Conservation (phyloP, 2,888 invertebrate species). For the Lepeophtheirus nordmannii region DNA sequence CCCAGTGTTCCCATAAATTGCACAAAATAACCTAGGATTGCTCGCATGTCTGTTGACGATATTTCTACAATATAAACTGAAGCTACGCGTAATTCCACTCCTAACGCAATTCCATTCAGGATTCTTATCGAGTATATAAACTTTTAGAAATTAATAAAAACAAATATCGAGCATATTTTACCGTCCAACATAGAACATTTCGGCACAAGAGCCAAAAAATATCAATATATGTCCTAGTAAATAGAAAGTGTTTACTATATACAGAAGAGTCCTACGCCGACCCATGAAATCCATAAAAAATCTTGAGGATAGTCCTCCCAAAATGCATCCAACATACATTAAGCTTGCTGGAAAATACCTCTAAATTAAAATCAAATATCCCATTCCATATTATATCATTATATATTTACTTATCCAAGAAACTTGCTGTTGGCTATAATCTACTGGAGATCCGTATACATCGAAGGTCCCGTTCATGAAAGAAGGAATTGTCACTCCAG, state of each 20-base stretch:
- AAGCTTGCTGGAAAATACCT: background rate
- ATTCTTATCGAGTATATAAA: background rate
- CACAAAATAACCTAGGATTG: conserved; percentile 35
- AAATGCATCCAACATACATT: conserved; percentile 9
- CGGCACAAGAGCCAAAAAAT: background rate
- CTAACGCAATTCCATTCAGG: conserved; percentile 15
- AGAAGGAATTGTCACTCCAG: conserved; percentile 14
- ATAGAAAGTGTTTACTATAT: background rate
- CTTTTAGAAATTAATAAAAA: background rate
- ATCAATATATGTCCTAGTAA: conserved; percentile 10
- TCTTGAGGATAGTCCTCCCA: conserved; percentile 14
- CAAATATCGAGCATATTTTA: background rate
- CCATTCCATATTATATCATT: background rate
- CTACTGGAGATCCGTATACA: conserved; percentile 15
- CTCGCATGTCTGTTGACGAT: conserved; percentile 34
- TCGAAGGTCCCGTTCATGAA: conserved; percentile 18
- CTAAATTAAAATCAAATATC: background rate
- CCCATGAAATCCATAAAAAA: conserved; percentile 24
- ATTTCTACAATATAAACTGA: conserved; percentile 31
- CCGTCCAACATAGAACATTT: conserved; percentile 22
- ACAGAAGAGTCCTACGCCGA: conserved; percentile 6
- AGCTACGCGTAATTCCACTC: conserved; percentile 11
- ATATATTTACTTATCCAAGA: conserved; percentile 22
- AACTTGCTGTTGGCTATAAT: conserved; percentile 2
- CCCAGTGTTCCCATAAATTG: conserved; percentile 36